Evolutionary conservation across 37 sponge, comb jelly and placozoan species (phyloP).

Genomic region (Amphimedon queenslandica): DNA sequence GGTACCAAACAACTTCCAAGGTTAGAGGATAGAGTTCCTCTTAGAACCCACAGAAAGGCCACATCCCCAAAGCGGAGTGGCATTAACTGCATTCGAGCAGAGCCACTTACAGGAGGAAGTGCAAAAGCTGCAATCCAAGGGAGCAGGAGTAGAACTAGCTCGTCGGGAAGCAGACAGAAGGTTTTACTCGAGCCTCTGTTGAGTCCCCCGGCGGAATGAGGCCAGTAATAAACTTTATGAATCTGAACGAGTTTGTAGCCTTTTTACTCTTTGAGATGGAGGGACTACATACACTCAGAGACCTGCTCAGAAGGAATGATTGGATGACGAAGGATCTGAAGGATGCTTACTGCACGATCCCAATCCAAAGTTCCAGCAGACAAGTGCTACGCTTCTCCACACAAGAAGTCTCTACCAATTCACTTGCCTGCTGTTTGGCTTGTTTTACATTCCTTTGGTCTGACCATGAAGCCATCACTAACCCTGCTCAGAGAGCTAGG

Average conservation of each 20-base stretch:
- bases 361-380: neutral
- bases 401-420: neutral
- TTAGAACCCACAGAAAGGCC: neutral
- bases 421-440: slow-evolving; percentile 14
- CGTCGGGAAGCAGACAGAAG: neutral
- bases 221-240: slow-evolving; percentile 6
- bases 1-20: neutral
- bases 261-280: slow-evolving; percentile 15
- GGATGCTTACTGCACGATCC: slow-evolving; percentile 16
- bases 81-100: neutral
- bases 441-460: slow-evolving; percentile 10
- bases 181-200: neutral
- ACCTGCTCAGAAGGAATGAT: no score
- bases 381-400: no score
- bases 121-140: no score
- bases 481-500: no score
- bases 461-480: neutral
- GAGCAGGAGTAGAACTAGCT: no score
- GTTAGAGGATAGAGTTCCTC: slow-evolving; percentile 8
- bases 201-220: slow-evolving; percentile 3
- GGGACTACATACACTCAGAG: no score
- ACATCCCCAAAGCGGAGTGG: neutral
- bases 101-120: neutral
- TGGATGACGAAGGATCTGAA: slow-evolving; percentile 17
- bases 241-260: neutral